Conservation (phyloP, 1,140 invertebrate genomes). For the Apis dorsata region DNA sequence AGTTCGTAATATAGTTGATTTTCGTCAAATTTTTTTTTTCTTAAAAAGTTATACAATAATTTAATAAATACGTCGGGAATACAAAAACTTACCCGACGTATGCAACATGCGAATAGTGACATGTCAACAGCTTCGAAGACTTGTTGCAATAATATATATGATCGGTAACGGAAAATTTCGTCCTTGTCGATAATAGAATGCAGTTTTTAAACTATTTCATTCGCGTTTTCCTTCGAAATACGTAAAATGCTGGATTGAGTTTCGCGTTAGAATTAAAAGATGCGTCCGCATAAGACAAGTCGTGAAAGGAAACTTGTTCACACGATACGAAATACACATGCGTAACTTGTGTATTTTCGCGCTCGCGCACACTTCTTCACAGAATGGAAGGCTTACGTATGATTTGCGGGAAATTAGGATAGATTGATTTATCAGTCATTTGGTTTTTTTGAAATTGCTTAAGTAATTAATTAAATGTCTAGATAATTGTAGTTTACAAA, state of each 20-base stretch:
- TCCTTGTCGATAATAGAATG: not conserved
- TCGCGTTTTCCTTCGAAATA: not conserved
- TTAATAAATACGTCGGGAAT: not conserved
- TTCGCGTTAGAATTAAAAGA: not conserved
- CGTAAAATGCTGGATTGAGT: not conserved
- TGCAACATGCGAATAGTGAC: slow-evolving; percentile 74
- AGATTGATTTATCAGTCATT: not conserved
- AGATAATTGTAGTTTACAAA: not conserved
- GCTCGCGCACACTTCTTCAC: slow-evolving; percentile 35
- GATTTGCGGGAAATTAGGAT: not conserved
- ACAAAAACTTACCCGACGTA: slow-evolving; percentile 71
- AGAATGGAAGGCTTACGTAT: no score
- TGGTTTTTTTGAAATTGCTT: not conserved
- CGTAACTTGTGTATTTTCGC: not conserved
- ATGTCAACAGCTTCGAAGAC: slow-evolving; percentile 46
- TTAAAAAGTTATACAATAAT: no score
- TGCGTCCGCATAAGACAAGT: slow-evolving; percentile 25
- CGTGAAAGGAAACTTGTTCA: slow-evolving; percentile 15
- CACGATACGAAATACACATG: slow-evolving; percentile 35
- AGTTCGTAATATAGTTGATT: no score
- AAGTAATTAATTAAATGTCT: no score
- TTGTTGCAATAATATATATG: not conserved
- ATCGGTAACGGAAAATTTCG: not conserved
- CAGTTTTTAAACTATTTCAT: not conserved
- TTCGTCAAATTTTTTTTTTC: no score